Base-by-base conservation (phyloP, 2,113 vertebrate genomes). In the Protobothrops mucrosquamatus region DNA sequence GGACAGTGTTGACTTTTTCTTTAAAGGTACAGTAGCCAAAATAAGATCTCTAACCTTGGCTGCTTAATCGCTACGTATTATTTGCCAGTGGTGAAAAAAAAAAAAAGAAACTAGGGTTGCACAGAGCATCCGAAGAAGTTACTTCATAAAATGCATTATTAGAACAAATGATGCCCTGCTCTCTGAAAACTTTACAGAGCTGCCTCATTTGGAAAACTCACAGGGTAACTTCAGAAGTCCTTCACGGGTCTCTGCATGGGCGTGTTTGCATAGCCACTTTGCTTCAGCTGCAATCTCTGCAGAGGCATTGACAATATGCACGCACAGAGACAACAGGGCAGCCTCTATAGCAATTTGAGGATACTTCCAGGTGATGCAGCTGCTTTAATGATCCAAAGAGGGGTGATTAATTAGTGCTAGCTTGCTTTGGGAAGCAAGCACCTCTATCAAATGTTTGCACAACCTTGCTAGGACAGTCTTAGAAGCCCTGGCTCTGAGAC, bases 21-120 rank as follows among this genome's bases (percentile, higher is more conserved):
- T 92, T 89, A 34, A 93, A 92, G 90, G 11, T 89, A 94, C 91
- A 88, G 92, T 92, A 92, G 59, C 92, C 90, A 89, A 90, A 94
- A 87, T n/a, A 92, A 74, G 56, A 46, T 9, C 10, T 12, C 55
- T 61, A 91, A 92, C 69, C 0, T 93, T 94, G 81, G 56, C 81
- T 91, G 34, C 39, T 39, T 87, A 52, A 88, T 55, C 22, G 1
- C n/a, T 57, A 14, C 56, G 7, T 56, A 34, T 39, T 39, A 23
- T 29, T 89, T 59, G 12, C 23, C 43, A 61, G 52, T 15, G 23
- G 24, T 46, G 85, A n/a, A n/a, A n/a, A 1, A 6, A 22, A 81
- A 81, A 43, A 43, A 23, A 43, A 43, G 5, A 81, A 81, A 22
- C 69, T 22, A 81, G 74, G 74, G 18, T 6, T 81, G 34, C 34